phyloP scores from a whole-genome alignment of 2,888 invertebrate species.

The Agrenia bidenticulata region DNA sequence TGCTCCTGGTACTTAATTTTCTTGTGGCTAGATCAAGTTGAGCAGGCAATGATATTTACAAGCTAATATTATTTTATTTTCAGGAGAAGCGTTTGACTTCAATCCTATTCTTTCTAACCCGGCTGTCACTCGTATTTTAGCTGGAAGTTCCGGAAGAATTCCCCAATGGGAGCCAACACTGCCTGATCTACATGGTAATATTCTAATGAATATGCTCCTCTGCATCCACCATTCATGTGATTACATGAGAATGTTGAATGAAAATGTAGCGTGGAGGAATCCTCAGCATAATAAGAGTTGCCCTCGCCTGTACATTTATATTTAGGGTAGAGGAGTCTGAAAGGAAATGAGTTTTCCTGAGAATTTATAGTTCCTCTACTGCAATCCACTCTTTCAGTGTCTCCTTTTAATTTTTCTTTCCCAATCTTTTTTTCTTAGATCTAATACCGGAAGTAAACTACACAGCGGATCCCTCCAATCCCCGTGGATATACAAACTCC shows the following conservation, averaged over 20 bases:
- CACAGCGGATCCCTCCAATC: conserved; percentile 31
- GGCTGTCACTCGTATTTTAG: conserved; percentile 79
- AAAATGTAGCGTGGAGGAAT: neutral
- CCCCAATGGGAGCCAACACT: conserved; percentile 53
- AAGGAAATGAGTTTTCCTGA: conserved; percentile 45
- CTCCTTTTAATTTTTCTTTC: conserved; percentile 12
- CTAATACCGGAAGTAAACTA: conserved; percentile 53
- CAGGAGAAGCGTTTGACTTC: conserved; percentile 60
- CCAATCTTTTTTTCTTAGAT: conserved; percentile 28
- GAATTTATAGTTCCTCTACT: conserved; percentile 39
- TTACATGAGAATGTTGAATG: conserved; percentile 13
- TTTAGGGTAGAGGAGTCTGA: conserved; percentile 14
- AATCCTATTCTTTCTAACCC: conserved; percentile 74
- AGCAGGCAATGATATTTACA: neutral
- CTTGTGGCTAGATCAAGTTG: neutral
- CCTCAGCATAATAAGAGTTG: conserved; percentile 11
- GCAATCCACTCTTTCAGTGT: conserved; percentile 10
- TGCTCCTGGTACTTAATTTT: conserved; percentile 45
- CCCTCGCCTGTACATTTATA: neutral
- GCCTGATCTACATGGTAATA: conserved; percentile 53
- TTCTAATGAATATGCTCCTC: conserved; percentile 45
- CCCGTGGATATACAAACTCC: conserved; percentile 31
- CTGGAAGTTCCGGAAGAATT: conserved; percentile 73
- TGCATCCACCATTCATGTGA: conserved; percentile 20
- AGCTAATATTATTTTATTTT: neutral